Evolutionary conservation across 2,113 vertebrate species (phyloP).

Genomic region (Hippocampus barbouri): DNA sequence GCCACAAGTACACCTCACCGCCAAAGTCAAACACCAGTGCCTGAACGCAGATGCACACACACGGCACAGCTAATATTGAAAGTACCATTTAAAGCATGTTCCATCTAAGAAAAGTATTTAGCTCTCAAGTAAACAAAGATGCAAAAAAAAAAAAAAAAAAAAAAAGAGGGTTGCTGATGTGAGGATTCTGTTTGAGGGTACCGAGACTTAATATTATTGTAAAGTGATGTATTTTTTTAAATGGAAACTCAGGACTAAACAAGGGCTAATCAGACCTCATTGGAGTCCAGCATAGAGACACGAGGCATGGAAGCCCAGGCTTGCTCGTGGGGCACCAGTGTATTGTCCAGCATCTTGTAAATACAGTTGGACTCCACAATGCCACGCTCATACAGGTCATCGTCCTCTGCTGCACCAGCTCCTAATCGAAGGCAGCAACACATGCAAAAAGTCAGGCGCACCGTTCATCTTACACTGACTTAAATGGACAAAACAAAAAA

Average conservation of each 20-base stretch:
- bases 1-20: constrained; percentile 78
- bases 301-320: constrained; percentile 71
- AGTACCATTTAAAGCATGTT: too few relatives aligned
- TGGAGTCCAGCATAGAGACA: constrained; percentile 62
- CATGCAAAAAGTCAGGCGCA: background rate
- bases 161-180: too few relatives aligned
- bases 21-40: constrained; percentile 78
- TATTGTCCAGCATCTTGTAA: constrained; percentile 72
- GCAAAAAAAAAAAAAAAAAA: too few relatives aligned
- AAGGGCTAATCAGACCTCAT: constrained; percentile 56
- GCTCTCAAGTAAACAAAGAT: too few relatives aligned
- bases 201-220: too few relatives aligned
- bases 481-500: too few relatives aligned
- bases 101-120: too few relatives aligned
- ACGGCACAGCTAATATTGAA: background rate
- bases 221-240: background rate
- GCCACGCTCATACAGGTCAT: constrained; percentile 69
- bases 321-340: constrained; percentile 71
- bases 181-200: too few relatives aligned
- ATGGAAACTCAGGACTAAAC: background rate
- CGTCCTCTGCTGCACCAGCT: constrained; percentile 66
- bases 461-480: background rate
- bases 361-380: constrained; percentile 77
- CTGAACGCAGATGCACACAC: constrained; percentile 41
- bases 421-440: constrained; percentile 32